Evolutionary conservation across 2,888 invertebrate species (phyloP).

Genomic region (Phymatocera aterrima): DNA sequence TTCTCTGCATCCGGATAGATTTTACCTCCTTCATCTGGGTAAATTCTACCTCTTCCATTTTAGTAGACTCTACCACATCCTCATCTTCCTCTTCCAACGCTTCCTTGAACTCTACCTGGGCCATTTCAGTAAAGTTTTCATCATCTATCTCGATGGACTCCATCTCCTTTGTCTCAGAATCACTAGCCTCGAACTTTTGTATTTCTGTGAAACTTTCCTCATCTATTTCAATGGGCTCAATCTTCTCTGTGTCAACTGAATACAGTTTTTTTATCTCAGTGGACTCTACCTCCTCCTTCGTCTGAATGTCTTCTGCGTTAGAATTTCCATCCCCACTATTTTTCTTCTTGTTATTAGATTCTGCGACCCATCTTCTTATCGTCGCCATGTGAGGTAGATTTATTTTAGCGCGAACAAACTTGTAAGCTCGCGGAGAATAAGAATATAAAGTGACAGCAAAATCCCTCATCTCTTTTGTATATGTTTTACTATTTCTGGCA

Average conservation of each 20-base stretch:
- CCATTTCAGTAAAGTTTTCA: too few species aligned
- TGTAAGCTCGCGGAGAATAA: slow-evolving; percentile 10
- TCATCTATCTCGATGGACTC: background rate
- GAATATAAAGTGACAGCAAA: slow-evolving; percentile 25
- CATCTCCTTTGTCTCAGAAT: background rate
- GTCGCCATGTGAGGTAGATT: slow-evolving; percentile 19
- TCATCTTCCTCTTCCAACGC: too few species aligned
- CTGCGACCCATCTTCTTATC: background rate
- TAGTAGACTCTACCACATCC: background rate
- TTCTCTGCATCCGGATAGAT: background rate
- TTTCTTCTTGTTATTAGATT: background rate
- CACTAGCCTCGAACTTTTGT: background rate
- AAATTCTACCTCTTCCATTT: background rate
- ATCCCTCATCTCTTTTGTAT: slow-evolving; percentile 22
- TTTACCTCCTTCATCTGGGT: background rate
- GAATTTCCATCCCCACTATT: background rate
- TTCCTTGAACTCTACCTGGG: background rate
- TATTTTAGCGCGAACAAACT: slow-evolving; percentile 7
- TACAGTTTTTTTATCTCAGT: too few species aligned
- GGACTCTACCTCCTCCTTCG: background rate
- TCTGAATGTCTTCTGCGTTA: too few species aligned
- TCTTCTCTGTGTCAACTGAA: too few species aligned
- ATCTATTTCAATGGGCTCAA: background rate
- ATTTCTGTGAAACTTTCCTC: background rate
- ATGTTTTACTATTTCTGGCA: background rate